These are phyloP conservation scores for Rallus crepitans DNA, from an alignment of 2,797 vertebrate species.

Conservation along the genomic window DNA sequence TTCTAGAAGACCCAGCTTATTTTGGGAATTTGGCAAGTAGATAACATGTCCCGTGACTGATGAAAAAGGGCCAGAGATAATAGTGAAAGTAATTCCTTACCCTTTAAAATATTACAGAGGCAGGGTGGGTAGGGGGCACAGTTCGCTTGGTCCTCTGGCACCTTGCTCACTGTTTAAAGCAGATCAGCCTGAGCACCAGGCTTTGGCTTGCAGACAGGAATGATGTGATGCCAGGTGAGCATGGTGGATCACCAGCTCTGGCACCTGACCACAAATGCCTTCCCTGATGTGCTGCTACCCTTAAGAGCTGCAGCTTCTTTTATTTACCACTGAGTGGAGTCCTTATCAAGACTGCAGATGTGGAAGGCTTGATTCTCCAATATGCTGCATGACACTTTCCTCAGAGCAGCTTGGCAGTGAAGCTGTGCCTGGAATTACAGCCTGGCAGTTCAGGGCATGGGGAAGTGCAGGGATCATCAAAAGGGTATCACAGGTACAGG, in stretches of 20 bases:
- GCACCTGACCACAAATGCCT: rapidly evolving
- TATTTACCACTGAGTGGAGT: constrained; percentile 47
- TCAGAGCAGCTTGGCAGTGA: not conserved
- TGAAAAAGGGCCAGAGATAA: not conserved
- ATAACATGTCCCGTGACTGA: not conserved
- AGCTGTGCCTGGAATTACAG: rapidly evolving
- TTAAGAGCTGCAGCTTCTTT: constrained; percentile 4
- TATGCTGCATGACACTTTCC: not conserved
- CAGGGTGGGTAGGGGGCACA: not conserved
- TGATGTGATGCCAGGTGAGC: not conserved
- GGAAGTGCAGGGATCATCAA: not conserved
- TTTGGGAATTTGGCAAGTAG: not conserved
- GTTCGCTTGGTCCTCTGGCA: rapidly evolving
- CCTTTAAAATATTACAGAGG: not conserved
- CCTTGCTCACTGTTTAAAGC: not conserved
- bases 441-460: not conserved
- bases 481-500: not conserved
- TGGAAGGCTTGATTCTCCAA: not conserved
- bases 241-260: rapidly evolving
- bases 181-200: not conserved
- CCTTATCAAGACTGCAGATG: constrained; percentile 12
- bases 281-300: not conserved
- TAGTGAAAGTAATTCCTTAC: not conserved
- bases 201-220: not conserved
- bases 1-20: not conserved